Evolutionary conservation across 2,113 vertebrate species (phyloP).

Genomic region (Carassius gibelio): DNA sequence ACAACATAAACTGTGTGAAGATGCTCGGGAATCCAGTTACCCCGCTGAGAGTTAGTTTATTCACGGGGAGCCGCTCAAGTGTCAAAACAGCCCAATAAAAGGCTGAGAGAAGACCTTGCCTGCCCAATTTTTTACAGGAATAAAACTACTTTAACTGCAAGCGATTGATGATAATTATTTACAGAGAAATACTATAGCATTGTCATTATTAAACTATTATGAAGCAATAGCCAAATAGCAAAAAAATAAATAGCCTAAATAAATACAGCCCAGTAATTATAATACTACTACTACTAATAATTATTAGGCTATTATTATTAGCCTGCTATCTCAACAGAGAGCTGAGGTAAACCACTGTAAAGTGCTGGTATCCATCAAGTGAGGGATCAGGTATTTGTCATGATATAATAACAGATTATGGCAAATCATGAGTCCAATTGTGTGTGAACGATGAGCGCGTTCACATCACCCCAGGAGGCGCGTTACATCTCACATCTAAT

Average conservation of each 20-base stretch:
- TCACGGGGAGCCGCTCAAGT: background rate
- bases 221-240: too few relatives aligned
- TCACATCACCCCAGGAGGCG: slow-evolving; percentile 43
- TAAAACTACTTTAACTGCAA: too few relatives aligned
- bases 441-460: slow-evolving; percentile 56
- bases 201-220: too few relatives aligned
- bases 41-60: slow-evolving; percentile 61
- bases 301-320: too few relatives aligned
- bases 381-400: slow-evolving; percentile 15
- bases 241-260: too few relatives aligned
- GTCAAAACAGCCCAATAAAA: background rate
- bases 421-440: slow-evolving; percentile 63
- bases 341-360: background rate
- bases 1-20: slow-evolving; percentile 67
- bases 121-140: too few relatives aligned
- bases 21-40: slow-evolving; percentile 55
- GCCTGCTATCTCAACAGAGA: too few relatives aligned
- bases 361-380: background rate
- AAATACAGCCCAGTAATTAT: too few relatives aligned
- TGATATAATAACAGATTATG: slow-evolving; percentile 58
- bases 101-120: too few relatives aligned
- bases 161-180: too few relatives aligned
- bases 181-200: too few relatives aligned
- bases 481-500: slow-evolving; percentile 59
- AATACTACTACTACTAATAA: too few relatives aligned